Conservation (phyloP, 2,888 invertebrate genomes). For the Hemistola chrysoprasaria region DNA sequence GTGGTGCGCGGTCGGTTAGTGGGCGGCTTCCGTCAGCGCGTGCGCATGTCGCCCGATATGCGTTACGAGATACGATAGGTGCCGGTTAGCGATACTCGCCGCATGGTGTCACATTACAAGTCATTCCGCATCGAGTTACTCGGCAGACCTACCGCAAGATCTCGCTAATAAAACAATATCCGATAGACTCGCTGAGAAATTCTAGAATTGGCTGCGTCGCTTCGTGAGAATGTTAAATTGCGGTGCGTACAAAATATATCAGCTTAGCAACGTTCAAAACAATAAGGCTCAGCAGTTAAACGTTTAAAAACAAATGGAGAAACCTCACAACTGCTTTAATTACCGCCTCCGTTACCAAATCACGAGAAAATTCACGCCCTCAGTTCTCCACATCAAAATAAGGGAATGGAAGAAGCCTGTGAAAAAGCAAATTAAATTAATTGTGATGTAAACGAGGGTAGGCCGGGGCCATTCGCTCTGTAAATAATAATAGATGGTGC, state of each 20-base stretch:
- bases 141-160: conserved; percentile 32
- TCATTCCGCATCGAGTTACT: conserved; percentile 40
- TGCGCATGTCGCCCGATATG: conserved; percentile 57
- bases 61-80: conserved; percentile 37
- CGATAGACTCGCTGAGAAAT: conserved; percentile 9
- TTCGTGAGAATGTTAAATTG: conserved; percentile 1
- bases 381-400: conserved; percentile 70
- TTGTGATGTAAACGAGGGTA: conserved; percentile 79
- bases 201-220: conserved; percentile 5
- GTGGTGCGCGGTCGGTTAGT: too few relatives aligned
- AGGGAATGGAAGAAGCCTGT: conserved; percentile 76
- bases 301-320: conserved; percentile 73
- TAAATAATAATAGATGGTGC: conserved; percentile 69
- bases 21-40: conserved; percentile 70
- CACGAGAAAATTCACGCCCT: conserved; percentile 77
- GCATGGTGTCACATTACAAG: conserved; percentile 49
- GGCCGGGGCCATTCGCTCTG: conserved; percentile 57
- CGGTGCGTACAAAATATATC: conserved; percentile 26
- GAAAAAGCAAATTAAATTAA: conserved; percentile 81
- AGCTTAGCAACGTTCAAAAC: conserved; percentile 51
- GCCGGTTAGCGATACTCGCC: conserved; percentile 38
- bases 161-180: conserved; percentile 16
- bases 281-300: conserved; percentile 52
- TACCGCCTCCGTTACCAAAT: conserved; percentile 75
- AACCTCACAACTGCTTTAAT: conserved; percentile 76